phyloP scores from a whole-genome alignment of 64 coral and sea anemone genomes.

The Montipora cactus region DNA sequence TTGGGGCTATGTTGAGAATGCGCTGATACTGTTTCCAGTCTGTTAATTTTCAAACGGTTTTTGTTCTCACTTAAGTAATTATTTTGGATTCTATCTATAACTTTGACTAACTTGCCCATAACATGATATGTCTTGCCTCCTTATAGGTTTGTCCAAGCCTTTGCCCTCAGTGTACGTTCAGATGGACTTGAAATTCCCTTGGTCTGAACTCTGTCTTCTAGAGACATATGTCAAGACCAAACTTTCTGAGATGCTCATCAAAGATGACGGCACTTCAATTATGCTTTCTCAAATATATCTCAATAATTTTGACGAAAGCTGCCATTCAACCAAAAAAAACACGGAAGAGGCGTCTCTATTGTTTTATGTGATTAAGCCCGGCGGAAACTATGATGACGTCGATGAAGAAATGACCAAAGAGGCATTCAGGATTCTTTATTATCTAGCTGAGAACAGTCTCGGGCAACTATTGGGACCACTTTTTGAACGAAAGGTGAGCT shows the following conservation, averaged over 20 bases:
- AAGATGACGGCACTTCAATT: neutral
- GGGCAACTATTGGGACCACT: constrained; percentile 28
- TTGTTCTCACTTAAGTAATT: too few species aligned
- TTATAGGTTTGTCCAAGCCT: neutral
- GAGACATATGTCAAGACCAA: constrained; percentile 40
- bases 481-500: constrained; percentile 50
- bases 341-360: neutral
- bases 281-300: neutral
- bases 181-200: constrained; percentile 43
- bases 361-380: constrained; percentile 31
- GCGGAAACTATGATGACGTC: constrained; percentile 11
- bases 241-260: constrained; percentile 7
- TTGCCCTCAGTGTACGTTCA: constrained; percentile 44
- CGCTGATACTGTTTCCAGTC: too few species aligned
- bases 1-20: too few species aligned
- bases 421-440: constrained; percentile 20
- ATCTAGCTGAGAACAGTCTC: constrained; percentile 36
- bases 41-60: too few species aligned
- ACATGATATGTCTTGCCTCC: neutral
- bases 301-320: constrained; percentile 61
- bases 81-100: neutral
- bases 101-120: neutral
- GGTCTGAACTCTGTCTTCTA: constrained; percentile 60
- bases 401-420: constrained; percentile 51
- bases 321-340: neutral